Evolutionary conservation across 30 jellyfish, hydroid and myxozoan genomes (phyloP).

Genomic region (Haliclystus octoradiatus): DNA sequence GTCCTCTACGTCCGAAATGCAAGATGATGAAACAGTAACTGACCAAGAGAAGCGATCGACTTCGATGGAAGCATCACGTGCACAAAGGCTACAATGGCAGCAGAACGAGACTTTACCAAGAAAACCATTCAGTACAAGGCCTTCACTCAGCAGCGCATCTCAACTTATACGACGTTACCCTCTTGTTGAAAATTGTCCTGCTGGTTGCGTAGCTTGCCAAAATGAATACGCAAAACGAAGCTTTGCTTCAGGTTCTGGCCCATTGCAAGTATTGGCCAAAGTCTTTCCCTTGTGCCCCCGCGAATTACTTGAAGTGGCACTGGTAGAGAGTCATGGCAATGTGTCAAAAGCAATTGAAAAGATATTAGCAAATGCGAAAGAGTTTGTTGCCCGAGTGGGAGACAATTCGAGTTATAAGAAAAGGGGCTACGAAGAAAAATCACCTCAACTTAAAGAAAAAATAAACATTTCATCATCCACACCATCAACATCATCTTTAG

Average conservation of each 20-base stretch:
- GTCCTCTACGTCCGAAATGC: background rate
- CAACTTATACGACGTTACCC: background rate
- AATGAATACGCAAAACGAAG: background rate
- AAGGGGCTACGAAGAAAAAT: background rate
- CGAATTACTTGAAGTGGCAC: slow-evolving; percentile 42
- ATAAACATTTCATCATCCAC: slow-evolving; percentile 12
- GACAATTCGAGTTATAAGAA: background rate
- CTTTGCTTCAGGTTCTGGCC: background rate
- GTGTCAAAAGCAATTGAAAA: slow-evolving; percentile 47
- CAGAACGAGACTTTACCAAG: no score
- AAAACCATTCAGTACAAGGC: background rate
- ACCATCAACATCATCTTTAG: slow-evolving; percentile 34
- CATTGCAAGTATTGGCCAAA: slow-evolving; percentile 25
- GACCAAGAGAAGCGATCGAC: background rate
- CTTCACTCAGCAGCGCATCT: background rate
- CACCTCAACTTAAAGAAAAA: background rate
- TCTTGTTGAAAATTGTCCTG: background rate
- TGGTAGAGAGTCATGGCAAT: slow-evolving; percentile 42
- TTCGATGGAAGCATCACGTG: no score
- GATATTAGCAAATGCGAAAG: slow-evolving; percentile 8
- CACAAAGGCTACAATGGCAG: no score
- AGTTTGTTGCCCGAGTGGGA: background rate
- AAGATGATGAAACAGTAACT: background rate
- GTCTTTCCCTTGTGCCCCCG: slow-evolving; percentile 41
- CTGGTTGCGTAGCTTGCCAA: background rate